Conservation (phyloP, 2,797 vertebrate species). For the Parambassis ranga region DNA sequence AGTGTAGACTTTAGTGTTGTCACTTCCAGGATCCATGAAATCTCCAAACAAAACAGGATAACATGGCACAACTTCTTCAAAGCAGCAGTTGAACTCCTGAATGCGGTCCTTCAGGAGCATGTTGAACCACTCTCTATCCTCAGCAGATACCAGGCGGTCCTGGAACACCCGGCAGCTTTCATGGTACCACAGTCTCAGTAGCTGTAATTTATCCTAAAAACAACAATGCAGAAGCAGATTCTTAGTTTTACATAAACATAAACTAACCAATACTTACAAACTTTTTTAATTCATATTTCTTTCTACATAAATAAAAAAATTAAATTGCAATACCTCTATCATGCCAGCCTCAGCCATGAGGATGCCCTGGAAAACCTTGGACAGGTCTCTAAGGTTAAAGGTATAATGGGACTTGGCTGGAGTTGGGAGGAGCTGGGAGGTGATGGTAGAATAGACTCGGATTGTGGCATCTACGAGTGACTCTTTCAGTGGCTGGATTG, state of each 20-base stretch:
- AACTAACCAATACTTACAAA: too few species aligned
- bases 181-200: constrained; percentile 91
- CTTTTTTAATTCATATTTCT: too few species aligned
- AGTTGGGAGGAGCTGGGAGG: constrained; percentile 91
- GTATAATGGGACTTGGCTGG: constrained; percentile 94
- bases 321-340: constrained; percentile 83
- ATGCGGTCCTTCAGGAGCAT: constrained; percentile 81
- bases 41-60: constrained; percentile 90
- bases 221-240: too few species aligned
- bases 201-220: constrained; percentile 68
- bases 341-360: constrained; percentile 87
- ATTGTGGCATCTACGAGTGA: constrained; percentile 86
- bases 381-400: constrained; percentile 93
- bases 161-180: constrained; percentile 91
- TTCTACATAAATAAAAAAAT: too few species aligned
- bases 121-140: constrained; percentile 88
- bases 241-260: too few species aligned
- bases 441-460: constrained; percentile 85
- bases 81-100: constrained; percentile 80
- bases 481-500: constrained; percentile 76
- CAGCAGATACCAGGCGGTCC: constrained; percentile 86
- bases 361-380: constrained; percentile 95
- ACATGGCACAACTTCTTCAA: constrained; percentile 81
- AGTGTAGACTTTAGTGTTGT: constrained; percentile 82
- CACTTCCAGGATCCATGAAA: constrained; percentile 85